Evolutionary conservation across 2,113 vertebrate genomes (phyloP), one percentile per base, ranked within the genome.

Genomic region (Micronycteris hirsuta): DNA sequence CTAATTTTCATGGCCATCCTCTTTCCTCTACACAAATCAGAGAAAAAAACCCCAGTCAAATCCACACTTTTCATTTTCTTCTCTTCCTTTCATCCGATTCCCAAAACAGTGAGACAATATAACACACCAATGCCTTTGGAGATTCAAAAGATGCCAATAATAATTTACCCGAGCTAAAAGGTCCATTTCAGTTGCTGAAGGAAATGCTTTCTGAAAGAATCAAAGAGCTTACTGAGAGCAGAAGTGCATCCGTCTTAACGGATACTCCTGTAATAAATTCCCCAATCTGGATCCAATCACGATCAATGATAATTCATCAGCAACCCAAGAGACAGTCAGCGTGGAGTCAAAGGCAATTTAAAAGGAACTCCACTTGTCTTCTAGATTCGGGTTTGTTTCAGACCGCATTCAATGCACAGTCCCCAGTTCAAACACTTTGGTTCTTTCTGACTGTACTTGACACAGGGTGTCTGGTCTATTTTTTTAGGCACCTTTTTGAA

Each of bases 241-340:
- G 38, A 86, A 31, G 5, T 17, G 2, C 17, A 82, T 78, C 31
- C 6, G 24, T 67, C 54, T 58, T 47, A 17, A 83, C 52, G 13
- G 20, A 31, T 33, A 49, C 16, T 15, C 4, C 0, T 28, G 3
- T 74, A 82, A 92, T 80, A 81, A 86, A 90, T 82, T 65, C 47
- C 28, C 80, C 81, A 88, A 58, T 90, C 38, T 82, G 63, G 33
- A 56, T 73, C 52, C 86, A 93, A 85, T 97, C 74, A 74, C 85
- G 16, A 86, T 19, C 65, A 84, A 24, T 26, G 47, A 58, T 52
- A 63, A 85, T 76, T 90, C 52, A 76, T 76, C 49, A 91, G 19
- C 26, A 88, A 63, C 22, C 4, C 58, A 47, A 86, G 54, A 86
- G 89, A 54, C 43, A 70, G 49, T 63, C 65, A 88, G 78, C 10